Evolutionary conservation across 2,797 vertebrate species (phyloP).

Genomic region (Microctenopoma steveboyesi): DNA sequence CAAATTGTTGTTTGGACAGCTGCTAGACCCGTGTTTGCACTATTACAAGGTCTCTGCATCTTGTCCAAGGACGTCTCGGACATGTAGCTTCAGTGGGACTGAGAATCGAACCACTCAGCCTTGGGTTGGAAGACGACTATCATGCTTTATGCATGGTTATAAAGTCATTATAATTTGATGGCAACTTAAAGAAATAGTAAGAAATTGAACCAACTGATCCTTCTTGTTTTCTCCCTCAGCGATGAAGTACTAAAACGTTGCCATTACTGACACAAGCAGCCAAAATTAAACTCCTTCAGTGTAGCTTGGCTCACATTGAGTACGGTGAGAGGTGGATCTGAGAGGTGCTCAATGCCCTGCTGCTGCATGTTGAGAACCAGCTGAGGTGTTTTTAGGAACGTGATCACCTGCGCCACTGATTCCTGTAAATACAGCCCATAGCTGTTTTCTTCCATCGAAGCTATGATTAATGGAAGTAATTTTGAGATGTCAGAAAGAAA

Average conservation of each 20-base stretch:
- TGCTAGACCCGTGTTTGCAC: no score
- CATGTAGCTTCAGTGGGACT: no score
- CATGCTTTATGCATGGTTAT: neutral
- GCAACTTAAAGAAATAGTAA: constrained; percentile 12
- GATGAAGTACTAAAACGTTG: constrained; percentile 25
- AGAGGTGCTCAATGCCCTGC: constrained; percentile 38
- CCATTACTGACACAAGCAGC: constrained; percentile 46
- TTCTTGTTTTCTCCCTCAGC: constrained; percentile 18
- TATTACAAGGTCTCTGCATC: no score
- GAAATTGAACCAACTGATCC: constrained; percentile 18
- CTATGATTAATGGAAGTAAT: constrained; percentile 58
- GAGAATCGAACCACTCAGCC: no score
- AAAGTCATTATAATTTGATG: neutral
- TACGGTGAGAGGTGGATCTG: constrained; percentile 57
- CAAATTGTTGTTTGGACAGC: no score
- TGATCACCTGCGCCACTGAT: constrained; percentile 63
- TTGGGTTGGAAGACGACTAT: no score
- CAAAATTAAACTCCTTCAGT: constrained; percentile 43
- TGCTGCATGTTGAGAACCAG: constrained; percentile 26
- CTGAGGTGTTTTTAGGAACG: constrained; percentile 42
- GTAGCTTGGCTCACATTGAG: constrained; percentile 48
- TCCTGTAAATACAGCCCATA: constrained; percentile 54
- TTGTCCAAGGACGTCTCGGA: no score
- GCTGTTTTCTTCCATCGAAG: constrained; percentile 34
- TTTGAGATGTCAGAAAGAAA: constrained; percentile 48